Percentiles rank a stretch among this genome's conserved stretches.
Evolutionary conservation across 2,797 vertebrate genomes (phyloP).

Genomic region (Gymnoscopelus microlampas): DNA sequence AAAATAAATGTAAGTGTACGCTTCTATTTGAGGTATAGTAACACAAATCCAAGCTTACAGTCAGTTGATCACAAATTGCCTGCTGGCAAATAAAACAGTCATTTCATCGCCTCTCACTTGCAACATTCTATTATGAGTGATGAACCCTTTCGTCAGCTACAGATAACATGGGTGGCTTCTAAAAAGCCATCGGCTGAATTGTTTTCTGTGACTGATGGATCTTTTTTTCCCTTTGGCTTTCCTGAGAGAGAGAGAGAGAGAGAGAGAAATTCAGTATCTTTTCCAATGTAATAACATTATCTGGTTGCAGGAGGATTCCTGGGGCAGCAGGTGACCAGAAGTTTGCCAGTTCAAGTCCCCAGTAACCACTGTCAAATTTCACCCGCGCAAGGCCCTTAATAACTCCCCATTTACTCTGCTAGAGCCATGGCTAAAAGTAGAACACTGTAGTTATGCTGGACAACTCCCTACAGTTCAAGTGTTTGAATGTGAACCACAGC

Average conservation of each 20-base stretch:
- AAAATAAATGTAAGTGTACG: too few species aligned
- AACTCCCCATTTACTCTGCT: too few species aligned
- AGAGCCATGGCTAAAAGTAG: too few species aligned
- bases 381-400: too few species aligned
- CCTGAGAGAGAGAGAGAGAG: constrained; percentile 54
- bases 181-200: constrained; percentile 54
- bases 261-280: constrained; percentile 54
- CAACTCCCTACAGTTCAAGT: too few species aligned
- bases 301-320: constrained; percentile 56
- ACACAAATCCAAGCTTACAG: constrained; percentile 18
- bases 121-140: constrained; percentile 55
- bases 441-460: too few species aligned
- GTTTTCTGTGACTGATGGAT: constrained; percentile 54
- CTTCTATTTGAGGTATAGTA: not conserved
- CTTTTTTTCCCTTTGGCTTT: constrained; percentile 28
- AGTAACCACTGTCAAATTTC: constrained; percentile 5
- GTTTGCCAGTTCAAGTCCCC: constrained; percentile 65
- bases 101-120: constrained; percentile 39
- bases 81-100: constrained; percentile 41
- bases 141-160: constrained; percentile 50
- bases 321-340: constrained; percentile 50
- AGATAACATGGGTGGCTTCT: constrained; percentile 54
- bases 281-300: constrained; percentile 46
- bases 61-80: constrained; percentile 23
- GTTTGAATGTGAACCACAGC: too few species aligned